phyloP scores from a whole-genome alignment of 2,113 vertebrate species.

The Phoxinus phoxinus region DNA sequence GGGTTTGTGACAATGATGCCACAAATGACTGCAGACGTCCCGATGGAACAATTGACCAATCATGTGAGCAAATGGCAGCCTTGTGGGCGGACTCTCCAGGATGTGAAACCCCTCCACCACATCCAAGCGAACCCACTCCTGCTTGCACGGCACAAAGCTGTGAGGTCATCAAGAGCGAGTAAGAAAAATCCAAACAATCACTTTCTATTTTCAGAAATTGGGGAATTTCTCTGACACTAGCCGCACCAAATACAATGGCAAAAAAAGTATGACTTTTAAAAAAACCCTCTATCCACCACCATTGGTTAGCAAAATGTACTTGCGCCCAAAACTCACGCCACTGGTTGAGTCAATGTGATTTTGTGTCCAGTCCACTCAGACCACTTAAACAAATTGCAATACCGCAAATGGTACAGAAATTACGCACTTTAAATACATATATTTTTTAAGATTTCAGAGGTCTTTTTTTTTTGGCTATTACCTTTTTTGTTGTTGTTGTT shows the following conservation, averaged over 20 bases:
- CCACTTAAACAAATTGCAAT: background rate
- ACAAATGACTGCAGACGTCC: constrained; percentile 83
- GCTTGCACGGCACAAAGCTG: constrained; percentile 67
- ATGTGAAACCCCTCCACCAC: constrained; percentile 56
- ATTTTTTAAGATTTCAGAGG: background rate
- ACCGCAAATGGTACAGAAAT: background rate
- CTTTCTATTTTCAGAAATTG: background rate
- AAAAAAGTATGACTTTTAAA: background rate
- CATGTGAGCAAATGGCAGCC: constrained; percentile 79
- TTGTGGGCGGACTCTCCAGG: constrained; percentile 75
- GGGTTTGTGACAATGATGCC: constrained; percentile 83
- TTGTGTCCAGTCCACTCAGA: background rate
- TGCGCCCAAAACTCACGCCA: background rate
- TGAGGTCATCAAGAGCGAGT: constrained; percentile 82
- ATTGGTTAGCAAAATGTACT: background rate
- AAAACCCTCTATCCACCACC: background rate
- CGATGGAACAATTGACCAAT: constrained; percentile 67
- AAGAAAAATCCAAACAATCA: constrained; percentile 60
- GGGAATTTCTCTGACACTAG: background rate
- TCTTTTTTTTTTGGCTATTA: background rate
- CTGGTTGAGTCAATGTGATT: background rate
- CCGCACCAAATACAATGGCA: background rate
- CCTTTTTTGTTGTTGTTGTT: background rate
- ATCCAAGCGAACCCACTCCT: background rate
- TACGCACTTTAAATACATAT: background rate